Percentiles rank a stretch among this genome's conserved stretches.
These are phyloP conservation scores for Cavia porcellus DNA, from an alignment of 2,113 vertebrate species.

Conservation along the genomic window DNA sequence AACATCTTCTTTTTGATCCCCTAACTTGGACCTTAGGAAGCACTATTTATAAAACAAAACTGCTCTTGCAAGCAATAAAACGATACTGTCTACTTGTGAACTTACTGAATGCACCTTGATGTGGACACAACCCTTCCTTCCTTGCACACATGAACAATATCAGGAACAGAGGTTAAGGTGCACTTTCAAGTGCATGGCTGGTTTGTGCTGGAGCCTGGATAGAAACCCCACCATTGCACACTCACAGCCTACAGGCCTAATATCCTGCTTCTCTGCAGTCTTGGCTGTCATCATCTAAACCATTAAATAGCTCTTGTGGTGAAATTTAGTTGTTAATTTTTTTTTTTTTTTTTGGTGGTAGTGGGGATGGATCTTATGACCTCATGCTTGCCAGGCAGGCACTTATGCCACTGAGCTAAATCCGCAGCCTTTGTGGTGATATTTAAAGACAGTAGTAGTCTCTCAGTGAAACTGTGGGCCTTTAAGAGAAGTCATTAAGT, in stretches of 20 bases:
- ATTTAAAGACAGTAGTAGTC: neutral
- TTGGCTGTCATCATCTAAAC: neutral
- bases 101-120: neutral
- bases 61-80: neutral
- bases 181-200: neutral
- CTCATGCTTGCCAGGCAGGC: too few species aligned
- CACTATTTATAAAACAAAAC: neutral
- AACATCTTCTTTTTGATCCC: neutral
- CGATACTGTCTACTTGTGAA: neutral
- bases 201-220: fast-evolving
- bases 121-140: neutral
- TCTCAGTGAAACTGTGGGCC: neutral
- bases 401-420: too few species aligned
- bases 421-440: too few species aligned
- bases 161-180: neutral
- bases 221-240: fast-evolving
- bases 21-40: neutral
- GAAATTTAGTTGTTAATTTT: too few species aligned
- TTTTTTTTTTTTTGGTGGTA: too few species aligned
- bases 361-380: too few species aligned
- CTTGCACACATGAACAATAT: neutral
- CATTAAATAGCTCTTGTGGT: too few species aligned
- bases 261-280: neutral
- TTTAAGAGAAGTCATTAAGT: conserved; percentile 29
- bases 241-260: fast-evolving